Evolutionary conservation across 2,888 invertebrate species (phyloP).

Genomic region (Polietes domitor): DNA sequence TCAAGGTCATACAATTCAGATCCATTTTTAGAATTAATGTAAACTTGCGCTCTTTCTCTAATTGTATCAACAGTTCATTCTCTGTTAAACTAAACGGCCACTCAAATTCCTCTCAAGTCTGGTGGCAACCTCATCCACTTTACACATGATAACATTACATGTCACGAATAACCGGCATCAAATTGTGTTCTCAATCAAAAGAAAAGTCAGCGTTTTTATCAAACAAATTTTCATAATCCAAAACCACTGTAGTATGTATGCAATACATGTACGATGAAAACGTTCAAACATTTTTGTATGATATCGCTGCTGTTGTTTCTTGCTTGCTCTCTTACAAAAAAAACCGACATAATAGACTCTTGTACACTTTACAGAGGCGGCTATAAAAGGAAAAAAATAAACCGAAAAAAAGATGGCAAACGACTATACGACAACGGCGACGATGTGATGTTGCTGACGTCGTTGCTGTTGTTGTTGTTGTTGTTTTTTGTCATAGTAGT

Average conservation of each 20-base stretch:
- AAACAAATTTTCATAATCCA: neutral
- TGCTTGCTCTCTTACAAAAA: neutral
- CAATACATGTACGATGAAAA: slow-evolving; percentile 5
- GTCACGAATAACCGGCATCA: too few relatives aligned
- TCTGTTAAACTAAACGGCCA: too few relatives aligned
- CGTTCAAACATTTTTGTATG: slow-evolving; percentile 44
- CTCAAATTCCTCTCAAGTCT: too few relatives aligned
- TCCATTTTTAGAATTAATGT: too few relatives aligned
- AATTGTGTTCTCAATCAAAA: too few relatives aligned
- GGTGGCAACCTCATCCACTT: too few relatives aligned
- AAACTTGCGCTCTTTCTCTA: too few relatives aligned
- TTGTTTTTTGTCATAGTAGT: slow-evolving; percentile 11
- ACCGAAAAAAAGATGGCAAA: slow-evolving; percentile 52
- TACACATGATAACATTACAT: too few relatives aligned
- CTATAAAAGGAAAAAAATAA: slow-evolving; percentile 51
- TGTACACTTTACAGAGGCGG: slow-evolving; percentile 61
- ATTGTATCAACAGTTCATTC: too few relatives aligned
- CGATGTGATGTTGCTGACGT: slow-evolving; percentile 12
- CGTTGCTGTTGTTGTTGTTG: too few relatives aligned
- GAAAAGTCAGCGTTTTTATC: too few relatives aligned
- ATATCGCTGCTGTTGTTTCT: slow-evolving; percentile 17
- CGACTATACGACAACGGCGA: slow-evolving; percentile 40
- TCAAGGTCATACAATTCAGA: too few relatives aligned
- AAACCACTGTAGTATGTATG: slow-evolving; percentile 48
- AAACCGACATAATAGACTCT: slow-evolving; percentile 50